Percentiles rank a stretch among this genome's conserved stretches.
Evolutionary conservation across 2,797 vertebrate genomes (phyloP).

Genomic region (Potorous gilbertii): DNA sequence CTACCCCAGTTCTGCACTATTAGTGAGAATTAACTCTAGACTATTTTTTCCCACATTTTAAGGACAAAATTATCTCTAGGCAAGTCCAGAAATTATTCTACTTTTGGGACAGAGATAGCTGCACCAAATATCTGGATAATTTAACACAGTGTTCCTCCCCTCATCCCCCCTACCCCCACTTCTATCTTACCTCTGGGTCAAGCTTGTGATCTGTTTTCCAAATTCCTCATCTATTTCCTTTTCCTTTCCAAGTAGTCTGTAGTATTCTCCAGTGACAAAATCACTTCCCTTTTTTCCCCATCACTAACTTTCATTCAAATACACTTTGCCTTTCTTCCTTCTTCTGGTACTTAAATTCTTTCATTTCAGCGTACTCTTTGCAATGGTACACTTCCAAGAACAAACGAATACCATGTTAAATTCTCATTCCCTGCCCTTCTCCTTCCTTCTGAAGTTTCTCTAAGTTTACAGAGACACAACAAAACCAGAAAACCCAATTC

Average conservation of each 20-base stretch:
- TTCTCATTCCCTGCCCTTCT: not conserved
- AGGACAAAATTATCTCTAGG: not conserved
- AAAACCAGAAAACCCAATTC: not conserved
- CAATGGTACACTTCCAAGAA: not conserved
- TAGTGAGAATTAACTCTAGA: not conserved
- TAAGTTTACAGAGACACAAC: not conserved
- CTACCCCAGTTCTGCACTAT: not conserved
- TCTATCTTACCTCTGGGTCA: not conserved
- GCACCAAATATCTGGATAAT: not conserved
- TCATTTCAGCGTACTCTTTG: not conserved
- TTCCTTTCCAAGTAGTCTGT: not conserved
- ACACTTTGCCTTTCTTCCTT: not conserved
- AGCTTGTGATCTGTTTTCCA: not conserved
- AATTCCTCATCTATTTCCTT: not conserved
- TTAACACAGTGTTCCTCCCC: not conserved
- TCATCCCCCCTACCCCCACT: accelerated
- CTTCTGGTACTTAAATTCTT: not conserved
- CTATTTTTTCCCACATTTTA: not conserved
- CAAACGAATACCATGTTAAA: not conserved
- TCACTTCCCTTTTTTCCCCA: not conserved
- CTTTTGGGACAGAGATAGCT: not conserved
- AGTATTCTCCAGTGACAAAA: not conserved
- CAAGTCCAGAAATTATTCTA: not conserved
- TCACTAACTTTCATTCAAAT: not conserved
- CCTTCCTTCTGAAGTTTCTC: not conserved